A percentile compares a stretch with the other conserved stretches of the same genome.
Conservation (phyloP, 2,797 vertebrate genomes). For the Siniperca scherzeri region DNA sequence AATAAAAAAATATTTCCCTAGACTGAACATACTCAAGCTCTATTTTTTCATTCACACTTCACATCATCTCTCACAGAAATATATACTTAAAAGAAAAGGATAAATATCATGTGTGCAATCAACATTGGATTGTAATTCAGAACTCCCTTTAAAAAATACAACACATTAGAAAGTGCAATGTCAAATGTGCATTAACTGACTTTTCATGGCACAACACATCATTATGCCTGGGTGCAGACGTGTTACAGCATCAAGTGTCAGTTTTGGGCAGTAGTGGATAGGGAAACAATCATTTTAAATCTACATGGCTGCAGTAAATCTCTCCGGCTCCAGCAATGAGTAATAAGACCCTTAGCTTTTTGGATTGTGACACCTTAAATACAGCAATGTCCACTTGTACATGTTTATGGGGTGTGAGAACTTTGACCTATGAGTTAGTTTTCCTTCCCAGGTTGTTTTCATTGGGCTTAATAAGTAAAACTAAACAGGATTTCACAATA, state of each 20-base stretch:
- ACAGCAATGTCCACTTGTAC: neutral
- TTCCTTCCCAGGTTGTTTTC: neutral
- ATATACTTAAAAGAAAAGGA: neutral
- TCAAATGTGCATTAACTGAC: slow-evolving; percentile 33
- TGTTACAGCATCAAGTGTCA: neutral
- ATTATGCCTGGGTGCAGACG: neutral
- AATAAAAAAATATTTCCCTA: slow-evolving; percentile 66
- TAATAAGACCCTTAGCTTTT: too few relatives aligned
- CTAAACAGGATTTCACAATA: slow-evolving; percentile 4
- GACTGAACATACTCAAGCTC: neutral
- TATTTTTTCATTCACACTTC: slow-evolving; percentile 41
- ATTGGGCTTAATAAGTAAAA: neutral
- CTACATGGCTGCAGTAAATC: neutral
- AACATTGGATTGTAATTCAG: neutral
- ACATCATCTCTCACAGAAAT: slow-evolving; percentile 20
- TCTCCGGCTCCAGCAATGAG: neutral
- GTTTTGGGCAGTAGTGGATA: neutral
- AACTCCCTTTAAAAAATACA: slow-evolving; percentile 24
- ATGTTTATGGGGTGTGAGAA: neutral
- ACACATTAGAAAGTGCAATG: slow-evolving; percentile 60
- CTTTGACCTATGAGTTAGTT: neutral
- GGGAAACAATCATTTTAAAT: neutral
- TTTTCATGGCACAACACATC: slow-evolving; percentile 24
- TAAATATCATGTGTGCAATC: neutral
- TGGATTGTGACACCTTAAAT: neutral